phyloP scores from a whole-genome alignment of 2,888 invertebrate species.

The Atrina japonica region DNA sequence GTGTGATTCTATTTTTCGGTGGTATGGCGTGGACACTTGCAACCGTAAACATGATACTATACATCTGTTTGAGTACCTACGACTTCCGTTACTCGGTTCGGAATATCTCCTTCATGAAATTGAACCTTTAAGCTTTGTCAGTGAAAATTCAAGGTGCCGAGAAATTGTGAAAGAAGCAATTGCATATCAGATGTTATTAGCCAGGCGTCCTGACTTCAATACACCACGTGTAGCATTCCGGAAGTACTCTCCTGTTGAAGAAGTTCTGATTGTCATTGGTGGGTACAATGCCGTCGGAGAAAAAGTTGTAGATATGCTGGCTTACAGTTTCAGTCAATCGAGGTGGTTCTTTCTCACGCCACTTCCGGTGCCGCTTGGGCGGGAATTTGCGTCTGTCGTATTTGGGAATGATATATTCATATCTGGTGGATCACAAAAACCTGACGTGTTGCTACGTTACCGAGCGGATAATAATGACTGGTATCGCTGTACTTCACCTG shows the following conservation, averaged over 20 bases:
- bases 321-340: constrained; percentile 57
- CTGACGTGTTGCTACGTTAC: constrained; percentile 58
- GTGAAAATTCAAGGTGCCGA: constrained; percentile 56
- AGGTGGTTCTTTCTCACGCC: constrained; percentile 61
- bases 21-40: constrained; percentile 85
- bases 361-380: constrained; percentile 57
- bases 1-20: constrained; percentile 87
- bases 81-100: constrained; percentile 65
- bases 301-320: constrained; percentile 63
- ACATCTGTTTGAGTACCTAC: constrained; percentile 63
- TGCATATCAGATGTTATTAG: constrained; percentile 66
- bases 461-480: constrained; percentile 63
- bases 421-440: constrained; percentile 64
- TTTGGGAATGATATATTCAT: constrained; percentile 67
- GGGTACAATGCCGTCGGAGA: constrained; percentile 62
- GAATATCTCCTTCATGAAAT: constrained; percentile 66
- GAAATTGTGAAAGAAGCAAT: constrained; percentile 66
- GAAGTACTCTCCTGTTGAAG: constrained; percentile 60
- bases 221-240: constrained; percentile 60
- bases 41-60: constrained; percentile 81
- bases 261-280: constrained; percentile 62
- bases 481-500: constrained; percentile 58
- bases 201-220: constrained; percentile 60
- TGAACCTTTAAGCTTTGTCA: constrained; percentile 59
- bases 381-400: constrained; percentile 62